These are phyloP conservation scores for Chaenocephalus aceratus DNA, from an alignment of 2,113 vertebrate species.

Conservation along the genomic window DNA sequence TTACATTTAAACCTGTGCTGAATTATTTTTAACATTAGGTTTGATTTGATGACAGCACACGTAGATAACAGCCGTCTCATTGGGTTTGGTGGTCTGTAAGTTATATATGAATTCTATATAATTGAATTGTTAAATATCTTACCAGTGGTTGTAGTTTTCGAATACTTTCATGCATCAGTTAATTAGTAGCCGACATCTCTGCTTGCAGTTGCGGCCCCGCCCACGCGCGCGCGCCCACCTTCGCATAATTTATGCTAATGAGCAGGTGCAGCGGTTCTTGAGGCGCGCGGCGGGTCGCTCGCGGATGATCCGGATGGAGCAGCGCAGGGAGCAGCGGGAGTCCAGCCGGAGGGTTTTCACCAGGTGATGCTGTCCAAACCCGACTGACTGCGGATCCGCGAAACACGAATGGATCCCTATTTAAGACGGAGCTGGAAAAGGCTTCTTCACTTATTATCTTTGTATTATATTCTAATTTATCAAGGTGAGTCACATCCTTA, in stretches of 20 bases:
- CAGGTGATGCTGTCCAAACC: conserved; percentile 74
- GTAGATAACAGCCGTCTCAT: background rate
- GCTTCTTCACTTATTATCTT: conserved; percentile 59
- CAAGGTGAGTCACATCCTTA: conserved; percentile 77
- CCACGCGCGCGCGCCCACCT: conserved; percentile 22
- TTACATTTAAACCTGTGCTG: too few species aligned
- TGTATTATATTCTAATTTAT: conserved; percentile 77
- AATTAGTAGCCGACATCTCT: background rate
- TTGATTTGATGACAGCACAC: too few species aligned
- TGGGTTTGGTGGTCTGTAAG: background rate
- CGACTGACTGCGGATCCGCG: conserved; percentile 67
- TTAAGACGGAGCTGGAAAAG: conserved; percentile 70
- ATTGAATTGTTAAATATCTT: too few species aligned
- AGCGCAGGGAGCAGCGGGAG: conserved; percentile 63
- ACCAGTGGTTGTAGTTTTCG: background rate
- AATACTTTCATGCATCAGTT: background rate
- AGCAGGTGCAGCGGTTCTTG: conserved; percentile 67
- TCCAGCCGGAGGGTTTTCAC: conserved; percentile 65
- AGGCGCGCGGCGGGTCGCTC: conserved; percentile 60
- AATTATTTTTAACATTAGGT: too few species aligned
- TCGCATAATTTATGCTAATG: conserved; percentile 85
- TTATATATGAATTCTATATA: background rate
- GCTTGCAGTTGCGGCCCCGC: background rate
- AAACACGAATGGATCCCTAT: conserved; percentile 83
- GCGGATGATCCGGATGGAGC: conserved; percentile 71